Base-by-base conservation (phyloP, 2,888 invertebrate species). In the Metellina segmentata region DNA sequence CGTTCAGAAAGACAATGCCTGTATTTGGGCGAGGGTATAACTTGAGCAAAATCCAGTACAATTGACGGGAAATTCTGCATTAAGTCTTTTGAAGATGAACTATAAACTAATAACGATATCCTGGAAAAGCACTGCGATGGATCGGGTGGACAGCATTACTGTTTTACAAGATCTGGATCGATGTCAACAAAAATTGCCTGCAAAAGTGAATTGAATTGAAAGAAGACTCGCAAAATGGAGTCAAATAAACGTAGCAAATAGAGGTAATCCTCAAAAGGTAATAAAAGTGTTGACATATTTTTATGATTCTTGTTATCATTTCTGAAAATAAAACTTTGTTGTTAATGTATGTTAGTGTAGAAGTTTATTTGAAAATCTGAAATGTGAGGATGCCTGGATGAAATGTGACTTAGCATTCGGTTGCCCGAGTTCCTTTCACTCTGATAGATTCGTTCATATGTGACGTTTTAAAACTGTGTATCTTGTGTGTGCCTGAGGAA, bases 401-500 rank as follows among this genome's bases (percentile, higher is more conserved):
- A 79, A 61, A 85, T 90, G 90, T 90, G 90, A 90, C 90, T 90
- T 90, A 90, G 90, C 90, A 90, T 81, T 77, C 51, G 51, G 90
- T 85, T 85, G 90, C 85, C 90, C 90, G 74, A 83, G 69, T 52
- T 74, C 78, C 34, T 70, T 34, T 53, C 34, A 48, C 69, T 49
- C 11, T 70, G 34, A 13, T 16, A 49, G 52, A 78, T 52, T 51
- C 78, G 78, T 9, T 78, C 51, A 74, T 75, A 20, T 34, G 34
- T 9, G 9, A 20, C 72, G 19, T 34, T 72, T 72, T 72, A n/a
- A 69, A 9, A 19, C 72, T n/a, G 34, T n/a, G 19, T 34, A 72
- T 72, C 8, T 7, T n/a, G 34, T 34, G 34, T 34, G 34, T 34
- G 34, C 34, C 34, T 34, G 34, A 34, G 34, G 34, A 34, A 34